Evolutionary conservation across 2,888 invertebrate species (phyloP), one percentile per base, ranked within the genome.

Genomic region (Melolontha melolontha): DNA sequence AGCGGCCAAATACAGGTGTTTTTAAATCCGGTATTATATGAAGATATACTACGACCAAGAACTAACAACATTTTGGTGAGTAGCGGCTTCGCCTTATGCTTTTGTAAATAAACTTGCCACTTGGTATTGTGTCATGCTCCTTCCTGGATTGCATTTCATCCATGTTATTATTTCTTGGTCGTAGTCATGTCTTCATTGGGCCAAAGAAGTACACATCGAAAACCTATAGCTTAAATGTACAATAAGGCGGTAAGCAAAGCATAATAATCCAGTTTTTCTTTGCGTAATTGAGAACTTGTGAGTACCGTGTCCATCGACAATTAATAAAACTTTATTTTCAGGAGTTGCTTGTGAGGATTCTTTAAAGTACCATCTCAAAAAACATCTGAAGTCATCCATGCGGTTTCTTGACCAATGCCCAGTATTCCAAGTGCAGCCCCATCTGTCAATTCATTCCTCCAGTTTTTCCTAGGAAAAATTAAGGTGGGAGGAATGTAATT

Each of bases 181-280:
- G 12, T 54, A 54, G 54, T 54, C n/a, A 54, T 14, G 54, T 54
- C 34, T 27, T 39, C 34, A 54, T 34, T 34, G 54, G 39, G 4
- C 54, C 34, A 34, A 54, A 54, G 39, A 54, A 54, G 27, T 12
- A 27, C 17, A 67, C 59, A 52, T 69, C 69, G 0, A 69, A 40
- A 44, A 57, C 59, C 54, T 69, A 59, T 6, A 67, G 55, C 39
- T 52, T 52, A 29, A 64, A 63, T 14, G 64, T 67, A 39, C 64
- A 67, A 54, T 44, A 62, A 22, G 52, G 16, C 50, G 54, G 64
- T 11, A 64, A n/a, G n/a, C n/a, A n/a, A n/a, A n/a, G n/a, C n/a
- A n/a, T n/a, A n/a, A n/a, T n/a, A n/a, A n/a, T n/a, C 22, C 50
- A 17, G 47, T 67, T 67, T 62, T 67, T 29, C 54, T 29, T 29